Conservation (phyloP, 2,888 invertebrate genomes). For the Metalampra italica region DNA sequence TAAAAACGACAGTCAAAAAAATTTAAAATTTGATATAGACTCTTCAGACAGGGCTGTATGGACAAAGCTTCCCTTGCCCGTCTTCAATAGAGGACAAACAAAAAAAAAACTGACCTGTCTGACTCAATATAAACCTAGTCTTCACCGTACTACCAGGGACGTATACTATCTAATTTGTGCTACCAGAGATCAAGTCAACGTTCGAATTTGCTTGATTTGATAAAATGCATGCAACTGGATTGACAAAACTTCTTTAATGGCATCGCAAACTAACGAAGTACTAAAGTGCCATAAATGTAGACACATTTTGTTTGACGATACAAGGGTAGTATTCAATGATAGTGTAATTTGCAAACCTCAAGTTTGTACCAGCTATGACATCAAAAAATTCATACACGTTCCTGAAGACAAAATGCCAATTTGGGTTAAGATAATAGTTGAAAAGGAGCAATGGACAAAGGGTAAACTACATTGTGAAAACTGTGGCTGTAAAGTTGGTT, state of each 20-base stretch:
- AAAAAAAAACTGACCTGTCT: too few species aligned
- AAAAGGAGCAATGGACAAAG: constrained; percentile 80
- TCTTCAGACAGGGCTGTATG: too few species aligned
- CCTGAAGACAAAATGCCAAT: constrained; percentile 75
- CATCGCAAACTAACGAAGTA: constrained; percentile 1
- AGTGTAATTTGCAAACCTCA: constrained; percentile 19
- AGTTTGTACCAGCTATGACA: constrained; percentile 46
- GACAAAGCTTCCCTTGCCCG: too few species aligned
- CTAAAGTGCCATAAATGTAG: constrained; percentile 73
- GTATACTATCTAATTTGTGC: too few species aligned
- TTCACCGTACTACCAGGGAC: too few species aligned
- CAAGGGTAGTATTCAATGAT: constrained; percentile 13
- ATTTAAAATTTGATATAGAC: too few species aligned
- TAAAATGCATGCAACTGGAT: too few species aligned
- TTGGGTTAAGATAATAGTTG: constrained; percentile 76
- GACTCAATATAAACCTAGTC: too few species aligned
- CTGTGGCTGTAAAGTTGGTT: constrained; percentile 80
- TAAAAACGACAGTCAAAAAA: too few species aligned
- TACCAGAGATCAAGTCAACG: too few species aligned
- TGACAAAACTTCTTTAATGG: neutral
- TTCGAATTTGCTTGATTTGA: too few species aligned
- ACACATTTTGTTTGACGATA: constrained; percentile 42
- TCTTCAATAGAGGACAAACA: too few species aligned
- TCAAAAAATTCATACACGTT: constrained; percentile 65
- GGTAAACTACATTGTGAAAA: constrained; percentile 82